phyloP scores from a whole-genome alignment of 2,888 invertebrate genomes.

The Drosophila barbarae region DNA sequence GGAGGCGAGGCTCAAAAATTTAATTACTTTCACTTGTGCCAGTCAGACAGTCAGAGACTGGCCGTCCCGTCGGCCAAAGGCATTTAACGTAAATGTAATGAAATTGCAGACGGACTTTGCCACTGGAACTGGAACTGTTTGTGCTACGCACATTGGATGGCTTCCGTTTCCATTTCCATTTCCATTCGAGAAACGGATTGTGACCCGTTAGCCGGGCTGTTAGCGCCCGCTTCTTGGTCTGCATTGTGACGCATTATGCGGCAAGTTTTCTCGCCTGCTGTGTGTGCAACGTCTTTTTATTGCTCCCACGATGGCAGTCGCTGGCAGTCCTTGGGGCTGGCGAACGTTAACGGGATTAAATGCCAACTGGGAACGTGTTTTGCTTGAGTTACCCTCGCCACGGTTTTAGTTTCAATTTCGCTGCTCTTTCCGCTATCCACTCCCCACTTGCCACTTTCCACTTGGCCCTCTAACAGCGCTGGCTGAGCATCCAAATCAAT shows the following conservation, averaged over 20 bases:
- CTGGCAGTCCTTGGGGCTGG: constrained; percentile 1
- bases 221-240: constrained; percentile 23
- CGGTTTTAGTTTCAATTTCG: constrained; percentile 14
- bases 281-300: constrained; percentile 51
- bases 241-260: constrained; percentile 58
- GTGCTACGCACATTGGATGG: constrained; percentile 52
- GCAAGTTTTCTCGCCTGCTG: constrained; percentile 52
- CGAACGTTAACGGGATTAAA: constrained; percentile 45
- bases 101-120: constrained; percentile 52
- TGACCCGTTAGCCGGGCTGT: constrained; percentile 16
- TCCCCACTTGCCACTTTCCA: not conserved
- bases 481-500: constrained; percentile 51
- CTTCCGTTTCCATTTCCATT: constrained; percentile 18
- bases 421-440: not conserved
- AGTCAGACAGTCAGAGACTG: constrained; percentile 23
- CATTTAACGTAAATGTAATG: constrained; percentile 70
- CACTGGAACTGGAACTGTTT: constrained; percentile 15
- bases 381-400: not conserved
- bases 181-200: not conserved
- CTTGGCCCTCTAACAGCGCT: not conserved
- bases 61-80: constrained; percentile 51
- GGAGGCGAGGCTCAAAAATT: constrained; percentile 58
- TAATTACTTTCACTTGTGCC: constrained; percentile 72
- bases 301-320: constrained; percentile 13
- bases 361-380: constrained; percentile 42